Conservation (phyloP, 2,888 invertebrate species). For the Megaustenia siamemsis region DNA sequence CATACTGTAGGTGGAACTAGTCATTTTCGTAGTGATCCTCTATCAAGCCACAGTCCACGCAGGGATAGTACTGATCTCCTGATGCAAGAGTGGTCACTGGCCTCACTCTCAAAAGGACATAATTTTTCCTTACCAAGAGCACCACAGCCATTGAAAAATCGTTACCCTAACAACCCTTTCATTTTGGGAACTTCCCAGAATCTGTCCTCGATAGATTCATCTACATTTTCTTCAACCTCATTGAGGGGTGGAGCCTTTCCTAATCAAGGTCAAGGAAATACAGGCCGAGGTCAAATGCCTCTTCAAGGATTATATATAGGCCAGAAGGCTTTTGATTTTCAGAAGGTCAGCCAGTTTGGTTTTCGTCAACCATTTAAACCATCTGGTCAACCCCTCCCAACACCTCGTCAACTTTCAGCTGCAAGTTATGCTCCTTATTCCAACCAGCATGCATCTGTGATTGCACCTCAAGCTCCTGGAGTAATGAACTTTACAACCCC, state of each 20-base stretch:
- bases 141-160: not conserved
- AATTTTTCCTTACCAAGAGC: not conserved
- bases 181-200: slow-evolving; percentile 4
- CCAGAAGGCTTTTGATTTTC: slow-evolving; percentile 7
- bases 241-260: not conserved
- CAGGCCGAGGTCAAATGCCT: not conserved
- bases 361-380: not conserved
- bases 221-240: not conserved
- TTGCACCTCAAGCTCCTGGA: not conserved
- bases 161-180: slow-evolving; percentile 17
- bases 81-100: slow-evolving; percentile 64
- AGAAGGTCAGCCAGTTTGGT: not conserved
- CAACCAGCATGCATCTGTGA: slow-evolving; percentile 1
- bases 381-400: not conserved
- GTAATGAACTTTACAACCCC: not conserved
- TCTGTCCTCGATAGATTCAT: not conserved
- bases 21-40: not conserved
- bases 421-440: slow-evolving; percentile 31
- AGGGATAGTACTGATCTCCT: slow-evolving; percentile 56
- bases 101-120: slow-evolving; percentile 55
- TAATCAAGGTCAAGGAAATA: not conserved
- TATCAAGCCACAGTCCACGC: slow-evolving; percentile 17
- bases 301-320: slow-evolving; percentile 5
- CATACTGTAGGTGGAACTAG: not conserved
- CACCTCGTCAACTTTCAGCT: slow-evolving; percentile 22